Evolutionary conservation across 2,888 invertebrate genomes (phyloP), one percentile per base, ranked within the genome.

Genomic region (Acleris laterana): DNA sequence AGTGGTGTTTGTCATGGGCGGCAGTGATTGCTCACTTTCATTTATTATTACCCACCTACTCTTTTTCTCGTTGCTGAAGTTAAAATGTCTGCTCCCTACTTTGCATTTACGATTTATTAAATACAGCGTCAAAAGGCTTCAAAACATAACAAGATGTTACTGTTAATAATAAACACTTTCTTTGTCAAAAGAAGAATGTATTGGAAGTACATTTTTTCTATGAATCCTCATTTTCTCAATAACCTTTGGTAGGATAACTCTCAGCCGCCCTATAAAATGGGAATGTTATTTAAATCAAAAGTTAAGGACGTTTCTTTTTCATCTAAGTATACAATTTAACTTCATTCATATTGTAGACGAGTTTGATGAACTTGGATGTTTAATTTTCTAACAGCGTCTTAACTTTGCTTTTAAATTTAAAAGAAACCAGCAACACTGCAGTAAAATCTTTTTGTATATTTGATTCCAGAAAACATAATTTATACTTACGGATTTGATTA

Each of bases 201-300:
- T 38, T 38, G 38, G 13, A 38, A 38, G 32, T 13, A 38, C 13
- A 38, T 13, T 3, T 13, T 38, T 38, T 38, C 3, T 11, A 38
- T 38, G 1, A 38, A 38, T 38, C 44, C 11, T 7, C 1, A n/a
- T 46, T 46, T 46, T 5, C n/a, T n/a, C 6, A 46, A 17, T 17
- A 46, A 17, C 46, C n/a, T 46, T 46, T 17, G 46, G n/a, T 46
- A 46, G 17, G 17, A 46, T 46, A 17, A 0, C 46, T n/a, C n/a
- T 50, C 19, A 50, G 22, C 22, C 50, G 17, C 38, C 19, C 19
- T 38, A 4, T 38, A 13, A 38, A 19, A 19, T 48, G 19, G 19
- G 7, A 19, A 50, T 22, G 50, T 50, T 52, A 52, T 52, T 52
- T 25, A 52, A 52, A 52, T 25, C 52, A 52, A 52, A 52, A 25